Evolutionary conservation across 2,888 invertebrate species (phyloP).

Genomic region (Machimus rusticus): DNA sequence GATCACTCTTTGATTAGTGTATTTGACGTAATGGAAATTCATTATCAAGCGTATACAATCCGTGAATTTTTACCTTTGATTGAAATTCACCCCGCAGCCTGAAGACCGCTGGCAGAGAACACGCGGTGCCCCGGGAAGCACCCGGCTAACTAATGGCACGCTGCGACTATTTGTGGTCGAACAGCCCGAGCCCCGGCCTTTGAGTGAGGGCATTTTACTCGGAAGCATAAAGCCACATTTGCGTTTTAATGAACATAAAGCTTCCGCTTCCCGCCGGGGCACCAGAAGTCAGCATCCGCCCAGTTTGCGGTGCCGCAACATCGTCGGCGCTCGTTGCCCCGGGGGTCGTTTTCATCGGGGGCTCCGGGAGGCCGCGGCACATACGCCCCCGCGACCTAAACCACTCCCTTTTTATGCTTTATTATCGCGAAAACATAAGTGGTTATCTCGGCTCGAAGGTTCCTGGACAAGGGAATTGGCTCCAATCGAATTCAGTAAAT

Average conservation of each 20-base stretch:
- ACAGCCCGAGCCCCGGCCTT: background rate
- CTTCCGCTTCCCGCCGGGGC: background rate
- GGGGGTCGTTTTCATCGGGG: background rate
- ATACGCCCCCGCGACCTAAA: background rate
- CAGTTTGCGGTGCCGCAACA: background rate
- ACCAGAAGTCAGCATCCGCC: background rate
- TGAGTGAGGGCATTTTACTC: background rate
- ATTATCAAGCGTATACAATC: background rate
- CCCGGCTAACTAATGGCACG: background rate
- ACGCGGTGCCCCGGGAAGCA: background rate
- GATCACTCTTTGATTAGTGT: background rate
- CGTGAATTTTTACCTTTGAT: background rate
- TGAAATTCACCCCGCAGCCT: background rate
- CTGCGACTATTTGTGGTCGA: background rate
- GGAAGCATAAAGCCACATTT: background rate
- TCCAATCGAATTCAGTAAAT: background rate
- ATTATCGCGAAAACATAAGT: background rate
- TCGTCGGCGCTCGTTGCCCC: background rate
- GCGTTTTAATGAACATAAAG: background rate
- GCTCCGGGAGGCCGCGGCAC: no score
- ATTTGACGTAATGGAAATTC: background rate
- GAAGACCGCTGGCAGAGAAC: background rate
- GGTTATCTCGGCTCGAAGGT: background rate
- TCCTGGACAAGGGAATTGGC: background rate
- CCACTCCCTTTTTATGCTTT: background rate